Evolutionary conservation across 2,888 invertebrate species (phyloP), one percentile per base, ranked within the genome.

Genomic region (Drosophila flavopinicola): DNA sequence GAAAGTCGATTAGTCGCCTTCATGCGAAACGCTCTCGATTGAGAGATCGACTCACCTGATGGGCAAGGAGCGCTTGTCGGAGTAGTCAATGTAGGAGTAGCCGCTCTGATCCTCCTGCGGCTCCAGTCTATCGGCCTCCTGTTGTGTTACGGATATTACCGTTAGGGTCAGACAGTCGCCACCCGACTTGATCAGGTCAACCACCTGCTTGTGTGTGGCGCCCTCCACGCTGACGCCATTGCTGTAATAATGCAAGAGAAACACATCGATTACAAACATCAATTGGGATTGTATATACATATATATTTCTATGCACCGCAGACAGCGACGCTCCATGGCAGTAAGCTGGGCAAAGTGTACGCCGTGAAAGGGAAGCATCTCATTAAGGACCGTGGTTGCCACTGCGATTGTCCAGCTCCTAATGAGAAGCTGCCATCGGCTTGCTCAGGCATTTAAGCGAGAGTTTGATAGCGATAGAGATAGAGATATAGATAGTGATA

Each of bases 121-220:
- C 91, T 96, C 96, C 66, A 96, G 91, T 47, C 96, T 93, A 90
- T 96, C 96, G 9, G 96, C 96, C 91, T 96, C 96, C 95, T 97
- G 96, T 75, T 95, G 96, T 76, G 97, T 97, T 63, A 98, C 98
- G 67, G 98, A 98, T 88, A 98, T 98, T 70, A 99, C 99, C 63
- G 99, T 98, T 54, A 99, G 94, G 20, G 97, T 97, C 72, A 99
- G 93, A 73, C 96, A 96, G 92, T 99, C 99, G 13, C 99, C 99
- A 2, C 99, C 99, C 10, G 99, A 98, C 91, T 99, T 99, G 88
- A 99, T 99, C 80, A 99, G 94, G 92, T 99, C 99, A 38, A 99
- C 99, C 68, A 99, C 99, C 92, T 99, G 99, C 88, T 99, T 97
- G 92, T 99, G 99, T 33, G 99, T 99, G n/a, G 99, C 96, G 45